Percentiles rank a stretch among this genome's conserved stretches.
These are phyloP conservation scores for Phocoena phocoena DNA, from an alignment of 2,113 vertebrate species.

Conservation along the genomic window DNA sequence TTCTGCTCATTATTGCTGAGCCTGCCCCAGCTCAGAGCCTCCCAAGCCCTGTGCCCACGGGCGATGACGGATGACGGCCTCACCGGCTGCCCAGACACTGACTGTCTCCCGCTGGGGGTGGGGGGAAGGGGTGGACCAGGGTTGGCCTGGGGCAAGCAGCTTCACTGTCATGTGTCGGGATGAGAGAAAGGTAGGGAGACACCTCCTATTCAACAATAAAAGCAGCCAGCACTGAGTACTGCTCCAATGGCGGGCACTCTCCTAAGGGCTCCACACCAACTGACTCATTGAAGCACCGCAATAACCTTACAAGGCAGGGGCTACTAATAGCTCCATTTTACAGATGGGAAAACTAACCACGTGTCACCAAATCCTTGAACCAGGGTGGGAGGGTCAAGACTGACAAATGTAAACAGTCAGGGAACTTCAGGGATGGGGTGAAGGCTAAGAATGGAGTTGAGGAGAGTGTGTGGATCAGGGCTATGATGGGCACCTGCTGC, in stretches of 20 bases:
- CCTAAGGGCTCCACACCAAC: neutral
- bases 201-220: neutral
- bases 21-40: neutral
- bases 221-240: fast-evolving
- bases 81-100: neutral
- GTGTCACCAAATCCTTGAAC: neutral
- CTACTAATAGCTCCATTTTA: neutral
- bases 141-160: neutral
- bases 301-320: neutral
- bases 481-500: neutral
- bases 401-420: neutral
- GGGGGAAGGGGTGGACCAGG: neutral
- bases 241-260: neutral
- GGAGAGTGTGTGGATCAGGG: neutral
- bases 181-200: neutral
- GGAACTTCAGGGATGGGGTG: neutral
- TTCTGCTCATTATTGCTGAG: neutral
- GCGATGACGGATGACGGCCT: neutral
- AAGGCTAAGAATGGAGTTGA: neutral
- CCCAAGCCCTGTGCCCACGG: neutral
- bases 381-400: neutral
- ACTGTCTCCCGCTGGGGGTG: no score
- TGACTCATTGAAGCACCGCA: neutral
- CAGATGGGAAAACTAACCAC: neutral
- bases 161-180: fast-evolving